Evolutionary conservation across 2,113 vertebrate genomes (phyloP), one percentile per base, ranked within the genome.

Genomic region (Lophius piscatorius): DNA sequence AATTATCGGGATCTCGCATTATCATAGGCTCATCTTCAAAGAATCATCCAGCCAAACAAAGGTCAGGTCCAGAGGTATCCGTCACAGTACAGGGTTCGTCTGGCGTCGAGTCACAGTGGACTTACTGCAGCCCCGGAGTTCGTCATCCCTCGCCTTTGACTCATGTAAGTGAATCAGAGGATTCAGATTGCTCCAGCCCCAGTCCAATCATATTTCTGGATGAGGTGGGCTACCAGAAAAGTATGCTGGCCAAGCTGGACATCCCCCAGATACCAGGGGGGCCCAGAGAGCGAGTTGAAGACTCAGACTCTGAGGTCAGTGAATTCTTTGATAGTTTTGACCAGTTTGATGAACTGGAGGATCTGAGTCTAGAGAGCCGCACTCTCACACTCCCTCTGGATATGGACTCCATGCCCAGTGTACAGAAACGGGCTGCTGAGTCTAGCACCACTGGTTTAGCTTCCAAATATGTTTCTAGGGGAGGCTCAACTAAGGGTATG

Each of bases 271-370:
- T 99, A 42, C 96, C 96, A 9, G 92, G 88, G 2, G 88, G 96
- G 24, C 90, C 93, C 58, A 95, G 94, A 87, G 94, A 98, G 61
- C 92, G 92, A 31, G 89, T 99, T 50, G 97, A 99, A 74, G 96
- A 99, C 85, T 99, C 96, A 12, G 97, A 99, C 75, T 99, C 97
- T 8, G 97, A 99, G 92, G 91, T 99, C 13, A 96, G 97, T 86
- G 97, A 99, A 75, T 99, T 99, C 90, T 99, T 99, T 84, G 97
- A 99, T 83, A 99, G 97, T 76, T 98, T 98, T 83, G 97, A 99
- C 89, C 95, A 93, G 60, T 96, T 99, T 52, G 96, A 98, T 84
- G 96, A 98, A 35, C 79, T 95, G 47, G 95, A 96, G n/a, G 88
- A 87, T 36, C 67, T 82, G 35, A 87, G 68, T 64, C 79, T 76